Percentiles rank a stretch among this genome's conserved stretches.
Conservation (phyloP, 2,113 vertebrate species). For the Rhea americana region DNA sequence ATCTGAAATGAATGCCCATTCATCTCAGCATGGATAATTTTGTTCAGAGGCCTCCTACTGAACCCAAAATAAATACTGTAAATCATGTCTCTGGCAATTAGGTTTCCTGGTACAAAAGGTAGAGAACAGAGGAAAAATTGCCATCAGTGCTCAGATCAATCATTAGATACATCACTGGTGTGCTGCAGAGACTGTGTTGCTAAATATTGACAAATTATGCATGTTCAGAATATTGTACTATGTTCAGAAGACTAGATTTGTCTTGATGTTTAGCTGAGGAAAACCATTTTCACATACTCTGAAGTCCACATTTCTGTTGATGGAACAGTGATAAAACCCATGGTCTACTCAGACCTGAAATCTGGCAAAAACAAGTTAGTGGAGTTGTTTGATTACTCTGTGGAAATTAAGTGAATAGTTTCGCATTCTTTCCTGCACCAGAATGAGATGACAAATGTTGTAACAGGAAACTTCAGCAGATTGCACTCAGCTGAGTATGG, state of each 20-base stretch:
- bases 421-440: not conserved
- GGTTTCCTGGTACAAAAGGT: not conserved
- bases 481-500: not conserved
- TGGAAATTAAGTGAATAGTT: not conserved
- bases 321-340: not conserved
- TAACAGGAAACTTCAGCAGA: not conserved
- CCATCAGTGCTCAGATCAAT: not conserved
- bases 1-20: not conserved
- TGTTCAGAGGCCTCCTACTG: not conserved
- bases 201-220: not conserved
- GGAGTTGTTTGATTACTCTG: not conserved
- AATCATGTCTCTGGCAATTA: not conserved
- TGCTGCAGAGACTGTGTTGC: not conserved
- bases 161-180: not conserved
- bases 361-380: not conserved
- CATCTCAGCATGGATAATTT: not conserved
- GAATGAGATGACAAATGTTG: not conserved
- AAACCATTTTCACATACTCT: not conserved
- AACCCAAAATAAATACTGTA: not conserved
- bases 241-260: not conserved
- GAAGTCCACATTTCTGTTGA: not conserved
- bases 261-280: not conserved
- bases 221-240: not conserved
- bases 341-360: not conserved
- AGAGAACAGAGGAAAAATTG: not conserved